These are phyloP conservation scores for Diadegma fenestrale DNA, from an alignment of 2,888 invertebrate species.

Conservation along the genomic window DNA sequence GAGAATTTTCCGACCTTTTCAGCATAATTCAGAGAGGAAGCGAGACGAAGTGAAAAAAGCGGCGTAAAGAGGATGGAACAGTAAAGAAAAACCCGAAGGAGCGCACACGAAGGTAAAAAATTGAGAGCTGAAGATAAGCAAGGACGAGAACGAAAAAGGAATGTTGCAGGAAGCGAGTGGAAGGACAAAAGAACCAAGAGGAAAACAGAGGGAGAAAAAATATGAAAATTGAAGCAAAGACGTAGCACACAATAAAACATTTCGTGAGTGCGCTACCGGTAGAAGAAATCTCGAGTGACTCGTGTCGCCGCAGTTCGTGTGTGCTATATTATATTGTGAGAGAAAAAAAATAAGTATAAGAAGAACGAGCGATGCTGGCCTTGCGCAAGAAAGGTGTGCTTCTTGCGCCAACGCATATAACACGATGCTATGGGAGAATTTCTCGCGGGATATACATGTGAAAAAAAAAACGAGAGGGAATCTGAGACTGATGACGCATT, in stretches of 20 bases:
- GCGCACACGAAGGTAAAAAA: not conserved
- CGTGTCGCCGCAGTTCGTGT: slow-evolving; percentile 2
- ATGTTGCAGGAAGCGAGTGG: not conserved
- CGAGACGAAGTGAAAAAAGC: not conserved
- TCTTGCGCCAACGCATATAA: slow-evolving; percentile 72
- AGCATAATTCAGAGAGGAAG: not conserved
- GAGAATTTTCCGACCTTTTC: not conserved
- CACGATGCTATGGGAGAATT: slow-evolving; percentile 67
- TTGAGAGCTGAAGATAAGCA: too few relatives aligned
- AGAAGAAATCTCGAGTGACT: slow-evolving; percentile 46
- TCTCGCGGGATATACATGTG: slow-evolving; percentile 40
- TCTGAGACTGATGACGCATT: slow-evolving; percentile 49
- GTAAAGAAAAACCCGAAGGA: not conserved
- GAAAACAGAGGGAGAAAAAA: not conserved
- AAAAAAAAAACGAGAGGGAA: slow-evolving; percentile 56
- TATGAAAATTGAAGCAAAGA: not conserved
- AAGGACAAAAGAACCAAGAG: not conserved
- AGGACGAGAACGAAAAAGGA: not conserved
- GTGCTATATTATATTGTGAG: slow-evolving; percentile 31
- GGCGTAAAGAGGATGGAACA: not conserved
- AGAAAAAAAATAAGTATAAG: slow-evolving; percentile 24
- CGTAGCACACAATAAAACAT: slow-evolving; percentile 27
- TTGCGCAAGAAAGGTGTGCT: slow-evolving; percentile 74
- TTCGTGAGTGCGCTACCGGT: slow-evolving; percentile 31
- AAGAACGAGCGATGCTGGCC: slow-evolving; percentile 47